Percentiles rank a stretch among this genome's conserved stretches.
phyloP scores from a whole-genome alignment of 2,113 vertebrate species.

The Elaphurus davidianus region DNA sequence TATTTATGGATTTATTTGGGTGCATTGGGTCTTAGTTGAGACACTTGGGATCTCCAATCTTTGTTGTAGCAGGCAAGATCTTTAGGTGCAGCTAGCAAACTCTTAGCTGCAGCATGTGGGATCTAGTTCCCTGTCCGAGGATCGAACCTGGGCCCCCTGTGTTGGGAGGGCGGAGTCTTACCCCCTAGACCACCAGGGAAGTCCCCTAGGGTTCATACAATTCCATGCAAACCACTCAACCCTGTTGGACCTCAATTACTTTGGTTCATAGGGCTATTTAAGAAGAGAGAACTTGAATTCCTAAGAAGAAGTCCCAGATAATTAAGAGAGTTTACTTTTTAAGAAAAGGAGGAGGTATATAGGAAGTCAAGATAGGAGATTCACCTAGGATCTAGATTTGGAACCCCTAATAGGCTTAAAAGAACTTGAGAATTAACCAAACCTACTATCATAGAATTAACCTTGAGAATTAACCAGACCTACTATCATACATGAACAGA shows the following conservation, averaged over 20 bases:
- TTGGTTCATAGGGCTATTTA: neutral
- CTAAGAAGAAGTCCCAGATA: neutral
- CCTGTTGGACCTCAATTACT: neutral
- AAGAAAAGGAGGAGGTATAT: neutral
- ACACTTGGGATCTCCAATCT: neutral
- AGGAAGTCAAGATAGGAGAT: neutral
- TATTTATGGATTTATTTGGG: neutral
- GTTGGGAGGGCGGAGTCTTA: neutral
- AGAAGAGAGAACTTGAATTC: neutral
- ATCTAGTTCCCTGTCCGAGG: neutral
- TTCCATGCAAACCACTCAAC: neutral
- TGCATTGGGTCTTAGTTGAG: neutral
- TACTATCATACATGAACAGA: neutral
- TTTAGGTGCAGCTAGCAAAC: neutral
- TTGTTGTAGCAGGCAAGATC: neutral
- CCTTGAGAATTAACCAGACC: neutral
- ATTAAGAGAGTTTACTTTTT: slow-evolving; percentile 4
- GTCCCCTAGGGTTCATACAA: neutral
- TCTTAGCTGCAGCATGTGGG: neutral
- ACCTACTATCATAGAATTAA: neutral
- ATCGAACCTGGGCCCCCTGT: neutral
- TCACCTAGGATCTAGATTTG: neutral
- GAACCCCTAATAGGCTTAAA: neutral
- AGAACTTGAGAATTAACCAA: neutral
- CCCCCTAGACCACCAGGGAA: neutral